Evolutionary conservation across 1,140 invertebrate species (phyloP).

Genomic region (Drosophila busckii): DNA sequence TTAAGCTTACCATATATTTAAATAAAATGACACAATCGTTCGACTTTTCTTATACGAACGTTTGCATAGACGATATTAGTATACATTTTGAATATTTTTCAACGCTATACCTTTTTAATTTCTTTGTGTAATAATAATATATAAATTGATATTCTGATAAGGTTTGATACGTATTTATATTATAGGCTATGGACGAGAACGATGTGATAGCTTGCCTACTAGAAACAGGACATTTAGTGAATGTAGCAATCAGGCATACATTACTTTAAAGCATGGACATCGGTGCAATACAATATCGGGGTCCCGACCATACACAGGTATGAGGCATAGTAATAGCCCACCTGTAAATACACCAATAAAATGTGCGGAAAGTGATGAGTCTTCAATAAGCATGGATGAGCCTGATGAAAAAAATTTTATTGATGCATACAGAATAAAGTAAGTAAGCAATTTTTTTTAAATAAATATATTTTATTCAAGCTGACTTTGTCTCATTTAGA

Average conservation of each 20-base stretch:
- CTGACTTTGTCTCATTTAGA: no score
- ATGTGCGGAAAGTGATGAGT: conserved; percentile 86
- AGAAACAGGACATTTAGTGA: conserved; percentile 83
- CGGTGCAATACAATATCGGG: conserved; percentile 66
- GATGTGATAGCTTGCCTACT: conserved; percentile 89
- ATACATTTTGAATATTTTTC: no score
- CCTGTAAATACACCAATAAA: conserved; percentile 81
- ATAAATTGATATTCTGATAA: background rate
- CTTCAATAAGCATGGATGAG: conserved; percentile 85
- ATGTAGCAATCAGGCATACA: conserved; percentile 79
- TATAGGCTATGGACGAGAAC: conserved; percentile 81
- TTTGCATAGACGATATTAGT: no score
- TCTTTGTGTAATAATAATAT: no score
- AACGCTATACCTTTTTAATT: no score
- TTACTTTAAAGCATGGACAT: conserved; percentile 41
- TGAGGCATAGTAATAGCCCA: conserved; percentile 83
- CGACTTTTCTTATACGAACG: no score
- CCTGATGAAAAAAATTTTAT: conserved; percentile 82
- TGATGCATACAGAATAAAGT: conserved; percentile 57
- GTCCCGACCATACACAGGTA: conserved; percentile 82
- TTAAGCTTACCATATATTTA: no score
- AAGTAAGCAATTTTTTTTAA: conserved; percentile 12
- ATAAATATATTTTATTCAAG: background rate
- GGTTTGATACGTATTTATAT: no score
- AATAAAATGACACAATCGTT: no score